Base-by-base conservation (phyloP, 1,140 invertebrate genomes). In the Zaprionus africanus region DNA sequence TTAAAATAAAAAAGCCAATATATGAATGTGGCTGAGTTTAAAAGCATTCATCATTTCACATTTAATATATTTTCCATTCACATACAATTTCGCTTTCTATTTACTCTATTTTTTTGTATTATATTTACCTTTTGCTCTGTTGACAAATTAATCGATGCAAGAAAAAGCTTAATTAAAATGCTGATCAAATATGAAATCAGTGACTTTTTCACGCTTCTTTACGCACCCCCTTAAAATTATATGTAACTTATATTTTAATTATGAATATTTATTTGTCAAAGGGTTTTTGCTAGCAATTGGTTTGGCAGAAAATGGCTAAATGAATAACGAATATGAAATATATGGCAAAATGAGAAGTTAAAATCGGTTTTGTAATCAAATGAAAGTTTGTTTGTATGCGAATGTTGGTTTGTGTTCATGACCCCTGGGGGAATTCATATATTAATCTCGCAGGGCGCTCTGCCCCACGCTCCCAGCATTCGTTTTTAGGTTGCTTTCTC, bases 321-420 rank as follows among this genome's bases (percentile, higher is more conserved):
- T 11, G n/a, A 46, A 58, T 41, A 24, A 17, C 15, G 36, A 43
- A 66, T 41, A n/a, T n/a, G 5, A 11, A 54, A 54, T 34, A 66
- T 34, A 34, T 34, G 34, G 11, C 13, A 43, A 28, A 43, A 34
- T 34, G 9, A 34, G 31, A 34, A 34, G 9, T 34, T 41, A 43
- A 41, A 54, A 17, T 66, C 31, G 22, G 41, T 31, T 46, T 41
- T n/a, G 46, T 17, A 38, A 22, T 13, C 28, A 26, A 56, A 56
- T 31, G 12, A 54, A 28, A 28, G 15, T 56, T 17, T 56, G 6
- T 56, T 26, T 5, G 13, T 5, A 26, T 26, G 26, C 26, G 6
- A 26, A 26, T 41, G 13, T n/a, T n/a, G 5, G 15, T 54, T 54
- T 26, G 24, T 7, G 13, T 56, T 12, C 22, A n/a, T 56, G 22